Conservation (phyloP, 2,113 vertebrate genomes). For the Propithecus coquereli region DNA sequence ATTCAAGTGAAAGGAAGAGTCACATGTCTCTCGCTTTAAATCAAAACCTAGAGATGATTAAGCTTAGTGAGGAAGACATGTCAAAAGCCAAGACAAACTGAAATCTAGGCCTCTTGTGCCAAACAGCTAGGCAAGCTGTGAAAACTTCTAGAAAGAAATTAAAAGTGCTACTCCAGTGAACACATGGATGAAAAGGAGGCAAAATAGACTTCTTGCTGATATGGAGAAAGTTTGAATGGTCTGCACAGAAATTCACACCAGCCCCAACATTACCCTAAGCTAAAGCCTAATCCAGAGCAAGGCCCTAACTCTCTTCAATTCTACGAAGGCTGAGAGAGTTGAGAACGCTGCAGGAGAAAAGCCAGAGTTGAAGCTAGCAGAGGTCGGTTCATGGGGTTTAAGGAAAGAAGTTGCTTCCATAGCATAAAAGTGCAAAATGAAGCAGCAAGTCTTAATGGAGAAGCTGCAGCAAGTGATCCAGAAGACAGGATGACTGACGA, state of each 20-base stretch:
- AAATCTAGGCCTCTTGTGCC: not conserved
- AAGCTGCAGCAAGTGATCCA: not conserved
- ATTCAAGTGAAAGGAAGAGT: not conserved
- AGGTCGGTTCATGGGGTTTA: not conserved
- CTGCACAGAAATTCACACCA: not conserved
- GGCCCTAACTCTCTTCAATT: not conserved
- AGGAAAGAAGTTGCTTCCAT: not conserved
- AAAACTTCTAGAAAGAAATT: not conserved
- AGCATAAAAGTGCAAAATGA: not conserved
- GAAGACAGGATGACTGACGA: not conserved
- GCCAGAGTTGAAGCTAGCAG: not conserved
- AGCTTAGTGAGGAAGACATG: not conserved
- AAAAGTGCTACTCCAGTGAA: not conserved
- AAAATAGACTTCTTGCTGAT: not conserved
- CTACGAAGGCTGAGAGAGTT: not conserved
- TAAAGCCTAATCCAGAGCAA: not conserved
- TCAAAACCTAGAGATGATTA: not conserved
- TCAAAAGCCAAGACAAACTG: not conserved
- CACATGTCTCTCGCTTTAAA: not conserved
- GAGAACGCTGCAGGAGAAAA: not conserved
- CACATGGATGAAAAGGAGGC: not conserved
- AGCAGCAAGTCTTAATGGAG: not conserved
- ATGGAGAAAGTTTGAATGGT: not conserved
- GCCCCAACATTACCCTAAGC: not conserved
- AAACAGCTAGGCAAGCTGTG: not conserved